These are phyloP conservation scores for Drosophila aff. DNA, from an alignment of 1,140 invertebrate genomes.

Conservation along the genomic window DNA sequence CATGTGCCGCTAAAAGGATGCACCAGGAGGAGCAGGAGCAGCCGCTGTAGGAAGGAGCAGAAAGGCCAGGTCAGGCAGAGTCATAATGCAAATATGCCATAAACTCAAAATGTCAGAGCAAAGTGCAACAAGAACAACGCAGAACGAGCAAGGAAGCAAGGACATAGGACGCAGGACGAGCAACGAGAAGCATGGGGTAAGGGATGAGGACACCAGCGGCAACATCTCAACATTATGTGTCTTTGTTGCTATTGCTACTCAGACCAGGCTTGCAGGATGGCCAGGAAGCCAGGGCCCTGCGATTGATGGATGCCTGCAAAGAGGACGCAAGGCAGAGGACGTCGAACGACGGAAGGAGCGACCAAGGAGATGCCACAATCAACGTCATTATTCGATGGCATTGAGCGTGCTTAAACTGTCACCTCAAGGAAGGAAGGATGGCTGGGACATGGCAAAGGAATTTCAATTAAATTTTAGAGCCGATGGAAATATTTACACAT, in stretches of 20 bases:
- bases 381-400: constrained; percentile 74
- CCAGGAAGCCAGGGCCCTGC: constrained; percentile 51
- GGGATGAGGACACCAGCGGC: constrained; percentile 47
- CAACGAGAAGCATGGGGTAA: constrained; percentile 1
- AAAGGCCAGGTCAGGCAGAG: constrained; percentile 41
- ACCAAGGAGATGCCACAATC: constrained; percentile 62
- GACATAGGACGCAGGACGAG: constrained; percentile 10
- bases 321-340: constrained; percentile 5
- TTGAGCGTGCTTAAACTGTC: constrained; percentile 75
- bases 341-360: constrained; percentile 13
- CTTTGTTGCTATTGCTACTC: constrained; percentile 42
- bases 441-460: constrained; percentile 50
- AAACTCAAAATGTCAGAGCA: constrained; percentile 79
- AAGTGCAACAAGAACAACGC: constrained; percentile 62
- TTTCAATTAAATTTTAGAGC: constrained; percentile 61
- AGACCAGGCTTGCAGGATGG: constrained; percentile 28
- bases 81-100: constrained; percentile 81
- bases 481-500: constrained; percentile 53
- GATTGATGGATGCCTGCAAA: constrained; percentile 67
- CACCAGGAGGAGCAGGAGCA: neutral
- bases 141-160: constrained; percentile 26
- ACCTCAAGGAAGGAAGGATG: constrained; percentile 52
- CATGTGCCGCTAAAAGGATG: constrained; percentile 17
- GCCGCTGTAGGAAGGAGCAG: constrained; percentile 6
- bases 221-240: constrained; percentile 72